Base-by-base conservation (phyloP, 2,797 vertebrate genomes). In the Melanotaenia pygmaea region DNA sequence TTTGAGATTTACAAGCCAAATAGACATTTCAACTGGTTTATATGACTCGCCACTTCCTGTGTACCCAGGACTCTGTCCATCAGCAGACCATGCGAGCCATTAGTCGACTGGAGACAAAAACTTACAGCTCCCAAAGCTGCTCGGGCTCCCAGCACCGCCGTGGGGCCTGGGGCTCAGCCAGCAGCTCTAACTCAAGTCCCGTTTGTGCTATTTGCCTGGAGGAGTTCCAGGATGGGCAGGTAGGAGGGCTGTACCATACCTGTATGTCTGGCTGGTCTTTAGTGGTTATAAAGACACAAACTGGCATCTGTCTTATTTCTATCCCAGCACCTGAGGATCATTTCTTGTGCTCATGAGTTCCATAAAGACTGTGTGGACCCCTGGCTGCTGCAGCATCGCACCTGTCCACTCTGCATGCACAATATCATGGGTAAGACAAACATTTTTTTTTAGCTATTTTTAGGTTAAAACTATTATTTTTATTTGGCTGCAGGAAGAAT, bases 371-470 rank as follows among this genome's bases (percentile, higher is more conserved):
- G 98, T 22, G 97, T 99, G 38, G 98, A 99, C 87, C 97, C 97
- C 43, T 99, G 98, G 98, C 94, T 99, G 34, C 93, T 96, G 70
- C 96, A 99, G 67, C 96, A 98, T 75, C 97, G 95, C 82, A 99
- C 97, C 0, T 99, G 98, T 61, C 98, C 98, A 0, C 95, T 99
- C 77, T 99, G 98, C 95, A 98, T 99, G 98, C 97, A 97, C 95
- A 98, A 99, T 93, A 99, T 99, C 91, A 93, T 98, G 90, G 97
- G 98, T 97, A 95, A 94, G 89, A 50, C 81, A 14, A 28, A 70
- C 43, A 24, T n/a, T 26, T 37, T 51, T 71, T 71, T 61, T 1
- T 58, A 57, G 68, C 70, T 68, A 58, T 47, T 65, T 76, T 28
- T 59, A 20, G 0, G 8, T n/a, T 66, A 7, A 30, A 57, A n/a